Evolutionary conservation across 1,140 invertebrate genomes (phyloP).

Genomic region (Drosophila auraria): DNA sequence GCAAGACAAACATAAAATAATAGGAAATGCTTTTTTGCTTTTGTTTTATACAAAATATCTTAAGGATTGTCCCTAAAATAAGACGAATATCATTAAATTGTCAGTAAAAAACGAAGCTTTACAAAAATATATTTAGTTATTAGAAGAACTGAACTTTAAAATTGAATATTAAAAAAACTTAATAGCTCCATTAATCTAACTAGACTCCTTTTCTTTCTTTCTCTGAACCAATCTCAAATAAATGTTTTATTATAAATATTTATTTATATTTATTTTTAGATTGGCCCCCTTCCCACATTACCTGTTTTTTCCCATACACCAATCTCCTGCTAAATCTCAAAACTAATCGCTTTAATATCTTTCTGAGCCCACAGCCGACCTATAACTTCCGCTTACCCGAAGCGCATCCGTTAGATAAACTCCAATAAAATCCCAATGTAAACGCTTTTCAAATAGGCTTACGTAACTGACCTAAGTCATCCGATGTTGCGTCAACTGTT

Average conservation of each 20-base stretch:
- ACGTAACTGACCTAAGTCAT: slow-evolving; percentile 77
- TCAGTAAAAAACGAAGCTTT: too few relatives aligned
- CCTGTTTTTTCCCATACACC: background rate
- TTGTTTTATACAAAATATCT: background rate
- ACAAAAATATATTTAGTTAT: too few relatives aligned
- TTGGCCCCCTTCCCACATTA: background rate
- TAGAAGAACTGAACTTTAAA: too few relatives aligned
- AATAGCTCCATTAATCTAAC: too few relatives aligned
- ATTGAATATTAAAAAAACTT: too few relatives aligned
- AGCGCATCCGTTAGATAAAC: slow-evolving; percentile 55
- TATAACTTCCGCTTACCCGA: slow-evolving; percentile 24
- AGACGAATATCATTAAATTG: too few relatives aligned
- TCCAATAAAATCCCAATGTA: slow-evolving; percentile 16
- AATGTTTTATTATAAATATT: background rate
- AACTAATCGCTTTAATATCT: background rate
- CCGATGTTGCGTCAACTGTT: slow-evolving; percentile 44
- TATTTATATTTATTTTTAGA: too few relatives aligned
- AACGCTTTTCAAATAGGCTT: slow-evolving; percentile 41
- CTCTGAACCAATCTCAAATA: background rate
- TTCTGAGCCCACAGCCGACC: slow-evolving; percentile 7
- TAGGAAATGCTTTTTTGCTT: too few relatives aligned
- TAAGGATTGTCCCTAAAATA: background rate
- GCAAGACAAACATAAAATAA: too few relatives aligned
- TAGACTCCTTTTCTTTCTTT: background rate
- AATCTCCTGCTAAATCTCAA: background rate